phyloP scores from a whole-genome alignment of 2,888 invertebrate species.

The Resseliella maxima region DNA sequence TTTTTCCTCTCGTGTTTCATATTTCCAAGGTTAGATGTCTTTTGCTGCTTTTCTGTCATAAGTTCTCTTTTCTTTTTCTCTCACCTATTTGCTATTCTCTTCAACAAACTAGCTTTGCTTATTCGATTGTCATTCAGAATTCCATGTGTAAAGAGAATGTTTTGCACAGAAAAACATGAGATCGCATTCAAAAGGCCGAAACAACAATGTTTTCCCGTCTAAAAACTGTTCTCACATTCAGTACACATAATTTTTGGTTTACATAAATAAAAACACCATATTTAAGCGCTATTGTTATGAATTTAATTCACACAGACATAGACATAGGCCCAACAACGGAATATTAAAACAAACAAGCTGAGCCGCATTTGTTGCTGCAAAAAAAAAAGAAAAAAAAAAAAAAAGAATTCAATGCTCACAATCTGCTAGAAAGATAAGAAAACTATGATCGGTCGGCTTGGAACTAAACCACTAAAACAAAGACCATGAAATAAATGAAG shows the following conservation, averaged over 20 bases:
- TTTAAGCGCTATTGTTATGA: conserved; percentile 53
- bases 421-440: not conserved
- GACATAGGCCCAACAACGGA: not conserved
- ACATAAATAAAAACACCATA: conserved; percentile 4
- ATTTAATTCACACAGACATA: conserved; percentile 36
- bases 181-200: not conserved
- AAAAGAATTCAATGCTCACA: conserved; percentile 34
- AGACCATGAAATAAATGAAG: not conserved
- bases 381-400: no score
- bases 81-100: no score
- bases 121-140: not conserved
- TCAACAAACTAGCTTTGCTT: no score
- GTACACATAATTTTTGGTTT: not conserved
- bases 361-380: no score
- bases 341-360: not conserved
- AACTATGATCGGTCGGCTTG: conserved; percentile 4
- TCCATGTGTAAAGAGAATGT: not conserved
- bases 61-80: no score
- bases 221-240: not conserved
- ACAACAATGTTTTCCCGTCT: conserved; percentile 31
- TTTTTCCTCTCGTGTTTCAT: no score
- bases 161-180: not conserved
- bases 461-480: not conserved
- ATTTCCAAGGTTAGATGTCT: no score
- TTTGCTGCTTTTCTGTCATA: no score